phyloP scores from a whole-genome alignment of 2,888 invertebrate genomes.

The Scaptomyza cyrtandrae region DNA sequence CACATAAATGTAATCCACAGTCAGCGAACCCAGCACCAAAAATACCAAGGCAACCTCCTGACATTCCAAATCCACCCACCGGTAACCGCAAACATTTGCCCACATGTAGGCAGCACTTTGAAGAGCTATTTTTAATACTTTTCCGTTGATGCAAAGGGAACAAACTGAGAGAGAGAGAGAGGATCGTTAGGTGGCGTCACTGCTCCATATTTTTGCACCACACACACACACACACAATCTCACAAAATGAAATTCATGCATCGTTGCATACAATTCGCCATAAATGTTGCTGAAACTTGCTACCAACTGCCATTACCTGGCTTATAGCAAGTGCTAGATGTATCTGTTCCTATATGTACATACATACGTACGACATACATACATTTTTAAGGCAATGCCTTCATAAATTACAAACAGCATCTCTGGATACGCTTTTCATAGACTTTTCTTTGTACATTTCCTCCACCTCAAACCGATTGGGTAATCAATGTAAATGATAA shows the following conservation, averaged over 20 bases:
- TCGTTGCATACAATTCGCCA: slow-evolving; percentile 76
- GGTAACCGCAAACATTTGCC: slow-evolving; percentile 76
- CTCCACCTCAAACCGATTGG: neutral
- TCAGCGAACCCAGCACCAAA: slow-evolving; percentile 42
- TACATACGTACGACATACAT: slow-evolving; percentile 1
- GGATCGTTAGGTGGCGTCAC: slow-evolving; percentile 1
- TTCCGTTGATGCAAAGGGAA: slow-evolving; percentile 20
- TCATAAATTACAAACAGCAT: slow-evolving; percentile 67
- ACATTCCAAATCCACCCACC: slow-evolving; percentile 24
- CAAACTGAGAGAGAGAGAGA: neutral
- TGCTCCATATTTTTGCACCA: slow-evolving; percentile 28
- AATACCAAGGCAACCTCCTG: slow-evolving; percentile 18
- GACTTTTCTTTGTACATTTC: neutral
- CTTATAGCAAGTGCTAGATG: slow-evolving; percentile 26
- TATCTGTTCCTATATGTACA: slow-evolving; percentile 23
- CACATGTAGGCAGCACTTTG: slow-evolving; percentile 74
- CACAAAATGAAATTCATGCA: slow-evolving; percentile 75
- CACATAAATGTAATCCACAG: slow-evolving; percentile 74
- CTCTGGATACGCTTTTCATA: slow-evolving; percentile 20
- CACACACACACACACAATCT: slow-evolving; percentile 7
- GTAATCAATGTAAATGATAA: slow-evolving; percentile 65
- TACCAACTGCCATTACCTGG: slow-evolving; percentile 62
- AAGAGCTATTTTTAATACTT: slow-evolving; percentile 75
- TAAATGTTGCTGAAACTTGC: slow-evolving; percentile 72
- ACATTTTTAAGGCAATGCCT: slow-evolving; percentile 43